Evolutionary conservation across 2,888 invertebrate genomes (phyloP).

Genomic region (Branchipolynoe longqiensis): DNA sequence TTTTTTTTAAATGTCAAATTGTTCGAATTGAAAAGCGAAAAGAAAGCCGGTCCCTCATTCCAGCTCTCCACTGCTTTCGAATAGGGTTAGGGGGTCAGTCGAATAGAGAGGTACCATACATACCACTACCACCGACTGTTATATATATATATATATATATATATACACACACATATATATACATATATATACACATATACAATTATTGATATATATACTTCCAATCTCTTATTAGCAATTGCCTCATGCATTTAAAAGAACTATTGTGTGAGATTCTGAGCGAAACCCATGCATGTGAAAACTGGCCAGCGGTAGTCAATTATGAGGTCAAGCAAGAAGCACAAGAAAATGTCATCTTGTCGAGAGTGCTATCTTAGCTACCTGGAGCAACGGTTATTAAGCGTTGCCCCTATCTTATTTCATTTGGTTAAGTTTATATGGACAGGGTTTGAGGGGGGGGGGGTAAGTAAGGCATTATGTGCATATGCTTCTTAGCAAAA

Average conservation of each 20-base stretch:
- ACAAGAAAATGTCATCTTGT: no score
- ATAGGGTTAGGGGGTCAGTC: not conserved
- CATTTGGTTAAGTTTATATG: no score
- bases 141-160: no score
- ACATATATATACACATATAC: no score
- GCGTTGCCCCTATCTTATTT: no score
- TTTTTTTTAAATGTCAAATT: no score
- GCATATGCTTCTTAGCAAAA: not conserved
- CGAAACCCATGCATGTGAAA: slow-evolving; percentile 44
- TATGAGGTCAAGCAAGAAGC: no score
- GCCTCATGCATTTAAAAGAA: slow-evolving; percentile 41
- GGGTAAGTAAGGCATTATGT: not conserved
- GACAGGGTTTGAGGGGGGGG: not conserved
- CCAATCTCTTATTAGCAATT: not conserved
- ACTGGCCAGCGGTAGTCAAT: slow-evolving; percentile 55
- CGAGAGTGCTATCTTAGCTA: slow-evolving; percentile 25
- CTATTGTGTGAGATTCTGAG: slow-evolving; percentile 3
- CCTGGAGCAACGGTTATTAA: no score
- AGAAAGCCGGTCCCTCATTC: slow-evolving; percentile 27
- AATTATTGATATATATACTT: no score
- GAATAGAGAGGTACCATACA: not conserved
- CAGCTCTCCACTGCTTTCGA: slow-evolving; percentile 33
- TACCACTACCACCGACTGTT: not conserved
- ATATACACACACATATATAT: no score
- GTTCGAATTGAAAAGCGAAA: not conserved